These are phyloP conservation scores for Campaea margaritaria DNA, from an alignment of 2,888 invertebrate genomes.

Conservation along the genomic window DNA sequence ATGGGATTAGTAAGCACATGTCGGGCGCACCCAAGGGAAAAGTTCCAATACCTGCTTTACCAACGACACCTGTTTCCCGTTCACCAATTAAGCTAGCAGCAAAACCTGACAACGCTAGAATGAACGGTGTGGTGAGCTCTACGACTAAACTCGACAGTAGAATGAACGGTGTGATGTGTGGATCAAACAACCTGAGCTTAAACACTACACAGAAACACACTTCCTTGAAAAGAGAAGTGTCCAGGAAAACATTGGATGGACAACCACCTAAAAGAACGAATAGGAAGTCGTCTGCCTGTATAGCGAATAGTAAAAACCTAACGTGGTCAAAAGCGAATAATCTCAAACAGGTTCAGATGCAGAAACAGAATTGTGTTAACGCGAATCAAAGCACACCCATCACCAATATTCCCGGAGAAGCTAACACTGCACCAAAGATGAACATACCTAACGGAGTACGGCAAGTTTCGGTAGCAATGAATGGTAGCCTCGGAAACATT, in stretches of 20 bases:
- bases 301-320: conserved; percentile 78
- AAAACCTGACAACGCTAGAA: conserved; percentile 63
- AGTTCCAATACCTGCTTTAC: conserved; percentile 65
- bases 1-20: conserved; percentile 57
- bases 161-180: conserved; percentile 80
- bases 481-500: conserved; percentile 68
- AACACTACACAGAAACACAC: conserved; percentile 63
- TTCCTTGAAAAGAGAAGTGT: conserved; percentile 63
- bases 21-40: conserved; percentile 58
- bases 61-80: conserved; percentile 58
- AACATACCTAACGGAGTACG: conserved; percentile 75
- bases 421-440: conserved; percentile 73
- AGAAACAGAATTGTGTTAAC: conserved; percentile 75
- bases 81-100: conserved; percentile 60
- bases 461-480: conserved; percentile 73
- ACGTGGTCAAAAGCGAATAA: conserved; percentile 82
- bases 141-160: conserved; percentile 77
- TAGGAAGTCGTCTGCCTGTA: conserved; percentile 78
- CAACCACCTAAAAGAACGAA: conserved; percentile 70
- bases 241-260: conserved; percentile 54
- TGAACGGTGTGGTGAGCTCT: conserved; percentile 74
- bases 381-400: conserved; percentile 52
- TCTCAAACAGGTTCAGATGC: conserved; percentile 75
- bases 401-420: conserved; percentile 60
- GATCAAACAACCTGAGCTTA: conserved; percentile 76